Evolutionary conservation across 1,140 invertebrate genomes (phyloP), one percentile per base, ranked within the genome.

Genomic region (Dinoponera quadriceps): DNA sequence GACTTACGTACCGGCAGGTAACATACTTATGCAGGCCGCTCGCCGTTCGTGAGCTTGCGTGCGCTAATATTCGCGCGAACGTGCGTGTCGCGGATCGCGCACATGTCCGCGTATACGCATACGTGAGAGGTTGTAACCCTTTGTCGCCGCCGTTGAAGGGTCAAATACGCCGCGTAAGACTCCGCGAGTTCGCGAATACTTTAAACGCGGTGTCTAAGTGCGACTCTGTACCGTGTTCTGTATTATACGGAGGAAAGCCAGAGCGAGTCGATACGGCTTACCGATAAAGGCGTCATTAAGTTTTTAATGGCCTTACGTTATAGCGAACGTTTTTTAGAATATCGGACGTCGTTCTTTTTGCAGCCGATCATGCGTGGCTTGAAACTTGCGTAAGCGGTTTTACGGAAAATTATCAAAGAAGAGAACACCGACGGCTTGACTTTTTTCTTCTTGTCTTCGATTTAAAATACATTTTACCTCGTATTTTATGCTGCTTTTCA

Each of bases 51-150:
- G 49, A 80, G 86, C 68, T 90, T 78, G 88, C 88, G 88, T 90
- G 88, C 65, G 82, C 55, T 82, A 88, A 90, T 89, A 86, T 84
- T 88, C 71, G 69, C 78, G 68, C 49, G 38, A 83, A 69, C 69
- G 84, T 90, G 88, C 88, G 84, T 88, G 86, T 78, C 80, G 68
- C 88, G 16, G 65, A 66, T 69, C 66, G 72, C 62, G 48, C 60
- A 25, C 16, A 54, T 5, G 14, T 59, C 44, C 14, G 33, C 54
- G 51, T 66, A 49, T 72, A 77, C 72, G 33, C 55, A n/a, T 69
- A 86, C 18, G 20, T 86, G 75, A 55, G 51, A 44, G 49, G 60
- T 63, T 81, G 78, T 71, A 75, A 82, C 60, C 49, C 44, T n/a
- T 68, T 38, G 7, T 51, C 11, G 0, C 25, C 48, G n/a, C 65